Conservation (phyloP, 2,797 vertebrate genomes). For the Pangasius larnaudii region DNA sequence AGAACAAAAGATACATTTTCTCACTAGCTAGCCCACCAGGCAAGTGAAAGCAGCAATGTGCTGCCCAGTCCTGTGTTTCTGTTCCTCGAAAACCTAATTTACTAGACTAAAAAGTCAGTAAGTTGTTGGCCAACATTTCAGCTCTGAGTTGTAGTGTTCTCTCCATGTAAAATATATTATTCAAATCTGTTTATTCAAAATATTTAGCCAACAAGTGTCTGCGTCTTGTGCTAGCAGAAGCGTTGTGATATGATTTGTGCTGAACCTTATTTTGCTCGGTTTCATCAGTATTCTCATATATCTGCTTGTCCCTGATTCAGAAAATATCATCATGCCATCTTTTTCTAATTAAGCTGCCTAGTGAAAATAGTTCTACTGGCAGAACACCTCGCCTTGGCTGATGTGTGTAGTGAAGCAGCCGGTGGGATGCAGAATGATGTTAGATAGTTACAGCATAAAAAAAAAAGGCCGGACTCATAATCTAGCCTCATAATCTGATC, state of each 20-base stretch:
- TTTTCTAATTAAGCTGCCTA: constrained; percentile 1
- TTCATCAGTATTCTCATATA: constrained; percentile 3
- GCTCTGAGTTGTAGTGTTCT: not conserved
- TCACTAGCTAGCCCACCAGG: not conserved
- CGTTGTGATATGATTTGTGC: not conserved
- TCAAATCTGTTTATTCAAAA: not conserved
- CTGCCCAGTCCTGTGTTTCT: not conserved
- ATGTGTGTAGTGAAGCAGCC: constrained; percentile 2
- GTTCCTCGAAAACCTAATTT: not conserved
- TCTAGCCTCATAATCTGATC: not conserved
- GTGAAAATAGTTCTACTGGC: constrained; percentile 3
- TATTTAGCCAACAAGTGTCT: not conserved
- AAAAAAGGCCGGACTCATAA: not conserved
- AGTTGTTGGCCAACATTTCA: not conserved
- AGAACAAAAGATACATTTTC: not conserved
- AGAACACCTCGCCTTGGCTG: not conserved
- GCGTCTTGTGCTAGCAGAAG: not conserved
- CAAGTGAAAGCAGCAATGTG: not conserved
- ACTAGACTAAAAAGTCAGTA: not conserved
- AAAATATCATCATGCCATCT: constrained; percentile 2
- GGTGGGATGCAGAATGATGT: constrained; percentile 5
- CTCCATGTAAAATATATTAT: not conserved
- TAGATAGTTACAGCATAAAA: not conserved
- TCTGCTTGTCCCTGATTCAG: not conserved
- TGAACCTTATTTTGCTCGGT: not conserved